Percentiles rank a stretch among this genome's conserved stretches.
Evolutionary conservation across 2,113 vertebrate species (phyloP).

Genomic region (Aramus guarauna): DNA sequence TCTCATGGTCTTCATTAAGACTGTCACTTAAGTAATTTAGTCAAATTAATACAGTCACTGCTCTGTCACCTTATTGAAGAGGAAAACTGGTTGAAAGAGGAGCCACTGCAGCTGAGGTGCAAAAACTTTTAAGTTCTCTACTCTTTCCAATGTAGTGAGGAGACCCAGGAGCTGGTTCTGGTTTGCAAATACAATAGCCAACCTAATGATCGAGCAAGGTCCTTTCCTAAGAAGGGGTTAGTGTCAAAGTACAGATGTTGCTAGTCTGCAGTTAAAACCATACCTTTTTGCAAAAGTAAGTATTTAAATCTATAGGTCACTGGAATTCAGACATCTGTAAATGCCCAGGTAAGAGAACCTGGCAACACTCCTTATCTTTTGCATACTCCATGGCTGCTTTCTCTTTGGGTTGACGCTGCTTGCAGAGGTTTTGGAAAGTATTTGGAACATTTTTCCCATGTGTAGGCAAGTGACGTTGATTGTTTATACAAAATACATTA

Average conservation of each 20-base stretch:
- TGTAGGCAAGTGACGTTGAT: not conserved
- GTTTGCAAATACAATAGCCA: not conserved
- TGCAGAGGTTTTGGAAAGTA: not conserved
- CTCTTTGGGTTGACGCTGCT: not conserved
- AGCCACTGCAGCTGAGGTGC: not conserved
- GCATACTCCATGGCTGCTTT: not conserved
- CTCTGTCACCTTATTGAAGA: not conserved
- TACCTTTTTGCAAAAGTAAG: not conserved
- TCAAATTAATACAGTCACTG: not conserved
- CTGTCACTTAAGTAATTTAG: not conserved
- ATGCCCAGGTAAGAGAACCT: not conserved
- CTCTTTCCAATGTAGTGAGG: not conserved
- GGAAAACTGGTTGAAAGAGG: not conserved
- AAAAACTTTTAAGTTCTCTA: not conserved
- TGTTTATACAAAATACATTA: not conserved
- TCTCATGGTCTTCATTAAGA: not conserved
- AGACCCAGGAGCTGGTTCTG: not conserved
- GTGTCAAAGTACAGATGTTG: not conserved
- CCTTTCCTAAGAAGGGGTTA: not conserved
- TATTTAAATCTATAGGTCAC: not conserved
- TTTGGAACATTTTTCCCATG: not conserved
- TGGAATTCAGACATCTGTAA: not conserved
- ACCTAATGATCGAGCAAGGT: not conserved
- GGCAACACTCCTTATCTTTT: not conserved
- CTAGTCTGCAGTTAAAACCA: not conserved